phyloP scores from a whole-genome alignment of 1,140 invertebrate species.

The Gonioctena quinquepunctata region DNA sequence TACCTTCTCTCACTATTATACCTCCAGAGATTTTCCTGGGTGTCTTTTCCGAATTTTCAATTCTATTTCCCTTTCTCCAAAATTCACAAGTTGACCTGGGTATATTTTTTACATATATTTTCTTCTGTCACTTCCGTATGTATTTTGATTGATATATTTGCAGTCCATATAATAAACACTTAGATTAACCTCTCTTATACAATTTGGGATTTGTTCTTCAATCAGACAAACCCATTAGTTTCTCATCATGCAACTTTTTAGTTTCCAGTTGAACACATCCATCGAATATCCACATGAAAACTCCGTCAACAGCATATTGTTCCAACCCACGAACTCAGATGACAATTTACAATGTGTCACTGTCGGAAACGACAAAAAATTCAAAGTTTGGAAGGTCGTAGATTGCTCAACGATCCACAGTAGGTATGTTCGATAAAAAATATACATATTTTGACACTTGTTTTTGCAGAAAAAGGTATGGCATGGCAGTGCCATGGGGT shows the following conservation, averaged over 20 bases:
- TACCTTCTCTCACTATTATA: too few species aligned
- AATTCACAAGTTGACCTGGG: too few species aligned
- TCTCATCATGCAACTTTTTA: conserved; percentile 54
- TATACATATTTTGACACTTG: conserved; percentile 28
- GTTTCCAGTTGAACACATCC: conserved; percentile 73
- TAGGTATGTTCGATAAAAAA: conserved; percentile 34
- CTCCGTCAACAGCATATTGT: conserved; percentile 63
- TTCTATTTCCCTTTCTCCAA: too few species aligned
- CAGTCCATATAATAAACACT: too few species aligned
- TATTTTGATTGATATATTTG: too few species aligned
- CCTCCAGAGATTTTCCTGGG: too few species aligned
- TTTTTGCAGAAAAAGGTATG: conserved; percentile 56
- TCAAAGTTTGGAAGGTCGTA: conserved; percentile 73
- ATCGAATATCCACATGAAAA: conserved; percentile 74
- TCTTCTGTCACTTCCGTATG: too few species aligned
- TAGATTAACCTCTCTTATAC: too few species aligned
- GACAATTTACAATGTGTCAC: conserved; percentile 63
- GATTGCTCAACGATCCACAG: conserved; percentile 62
- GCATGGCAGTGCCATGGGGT: conserved; percentile 71
- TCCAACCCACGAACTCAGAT: conserved; percentile 62
- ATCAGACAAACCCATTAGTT: too few species aligned
- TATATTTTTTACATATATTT: too few species aligned
- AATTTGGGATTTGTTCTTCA: too few species aligned
- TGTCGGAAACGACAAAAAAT: conserved; percentile 69
- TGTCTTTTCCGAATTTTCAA: too few species aligned